Conservation (phyloP, 2,113 vertebrate species). For the Actenoides hombroni region DNA sequence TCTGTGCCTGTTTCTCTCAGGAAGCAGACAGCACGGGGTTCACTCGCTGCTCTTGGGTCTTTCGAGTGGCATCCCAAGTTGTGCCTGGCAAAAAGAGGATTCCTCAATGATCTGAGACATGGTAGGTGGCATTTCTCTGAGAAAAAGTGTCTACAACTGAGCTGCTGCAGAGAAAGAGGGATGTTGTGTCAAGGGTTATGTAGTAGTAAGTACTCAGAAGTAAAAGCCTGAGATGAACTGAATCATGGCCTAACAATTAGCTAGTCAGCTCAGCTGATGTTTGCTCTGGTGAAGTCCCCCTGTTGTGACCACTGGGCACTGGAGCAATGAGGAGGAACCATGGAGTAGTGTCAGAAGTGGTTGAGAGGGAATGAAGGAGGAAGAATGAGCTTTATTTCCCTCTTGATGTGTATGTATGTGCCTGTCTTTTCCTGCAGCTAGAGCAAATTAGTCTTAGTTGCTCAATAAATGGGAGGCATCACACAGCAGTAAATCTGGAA, state of each 20-base stretch:
- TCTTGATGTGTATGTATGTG: neutral
- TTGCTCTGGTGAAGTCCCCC: neutral
- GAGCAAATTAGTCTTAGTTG: neutral
- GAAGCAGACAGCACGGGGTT: neutral
- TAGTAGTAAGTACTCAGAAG: neutral
- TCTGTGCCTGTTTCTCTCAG: neutral
- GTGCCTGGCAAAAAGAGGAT: neutral
- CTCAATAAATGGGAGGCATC: neutral
- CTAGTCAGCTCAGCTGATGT: neutral
- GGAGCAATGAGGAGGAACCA: neutral
- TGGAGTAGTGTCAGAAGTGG: neutral
- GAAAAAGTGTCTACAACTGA: neutral
- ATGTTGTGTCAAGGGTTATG: neutral
- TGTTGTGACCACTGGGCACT: accelerated
- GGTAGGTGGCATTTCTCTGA: neutral
- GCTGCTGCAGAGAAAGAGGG: neutral
- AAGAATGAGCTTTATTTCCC: neutral
- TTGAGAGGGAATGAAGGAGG: neutral
- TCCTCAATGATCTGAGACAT: neutral
- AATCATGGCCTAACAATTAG: neutral
- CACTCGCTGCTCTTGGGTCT: accelerated
- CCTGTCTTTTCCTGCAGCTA: neutral
- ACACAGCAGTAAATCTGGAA: neutral
- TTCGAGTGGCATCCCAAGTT: neutral
- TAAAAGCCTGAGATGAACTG: neutral